These are phyloP conservation scores for Pygoscelis antarcticus DNA, from an alignment of 2,113 vertebrate genomes.

Conservation along the genomic window DNA sequence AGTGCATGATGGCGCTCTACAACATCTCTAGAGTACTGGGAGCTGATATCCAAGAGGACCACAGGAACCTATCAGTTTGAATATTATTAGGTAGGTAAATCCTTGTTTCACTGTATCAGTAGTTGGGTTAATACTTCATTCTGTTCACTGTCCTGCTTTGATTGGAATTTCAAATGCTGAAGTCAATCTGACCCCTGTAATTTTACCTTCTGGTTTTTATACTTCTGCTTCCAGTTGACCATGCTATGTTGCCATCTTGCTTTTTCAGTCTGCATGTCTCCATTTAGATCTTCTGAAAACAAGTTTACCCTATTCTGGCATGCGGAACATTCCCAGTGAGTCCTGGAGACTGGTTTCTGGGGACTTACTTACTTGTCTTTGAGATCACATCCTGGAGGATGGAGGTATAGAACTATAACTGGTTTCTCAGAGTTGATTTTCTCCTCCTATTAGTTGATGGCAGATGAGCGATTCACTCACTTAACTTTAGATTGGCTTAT, in stretches of 20 bases:
- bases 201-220: neutral
- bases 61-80: neutral
- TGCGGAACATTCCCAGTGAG: neutral
- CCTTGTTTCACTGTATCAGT: neutral
- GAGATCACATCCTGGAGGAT: neutral
- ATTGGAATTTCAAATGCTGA: neutral
- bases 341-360: neutral
- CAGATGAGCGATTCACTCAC: slow-evolving; percentile 5
- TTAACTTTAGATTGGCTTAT: slow-evolving; percentile 37
- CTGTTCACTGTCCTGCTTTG: neutral
- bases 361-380: neutral
- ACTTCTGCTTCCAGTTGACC: neutral
- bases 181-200: neutral
- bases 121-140: neutral
- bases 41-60: neutral
- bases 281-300: neutral
- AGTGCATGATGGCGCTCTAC: neutral
- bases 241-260: neutral
- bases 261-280: neutral
- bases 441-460: slow-evolving; percentile 13
- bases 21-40: neutral
- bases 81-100: neutral
- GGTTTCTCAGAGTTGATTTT: slow-evolving; percentile 50
- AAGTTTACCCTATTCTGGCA: neutral
- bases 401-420: slow-evolving; percentile 12